phyloP scores from a whole-genome alignment of 2,113 vertebrate genomes.

The Philantomba maxwellii region DNA sequence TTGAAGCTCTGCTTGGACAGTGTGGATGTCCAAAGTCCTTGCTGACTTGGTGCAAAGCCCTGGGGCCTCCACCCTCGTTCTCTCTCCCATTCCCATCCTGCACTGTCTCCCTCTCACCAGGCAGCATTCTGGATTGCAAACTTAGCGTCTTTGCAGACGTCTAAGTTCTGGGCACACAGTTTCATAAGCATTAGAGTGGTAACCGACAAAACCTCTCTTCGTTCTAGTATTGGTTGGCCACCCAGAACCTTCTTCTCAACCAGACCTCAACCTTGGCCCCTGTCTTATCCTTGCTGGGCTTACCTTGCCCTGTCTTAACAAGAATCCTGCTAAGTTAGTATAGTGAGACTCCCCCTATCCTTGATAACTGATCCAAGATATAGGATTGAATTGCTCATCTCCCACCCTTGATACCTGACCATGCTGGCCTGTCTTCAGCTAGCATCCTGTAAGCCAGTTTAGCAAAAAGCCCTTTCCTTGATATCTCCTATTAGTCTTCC shows the following conservation, averaged over 20 bases:
- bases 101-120: not conserved
- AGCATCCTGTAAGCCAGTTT: not conserved
- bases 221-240: not conserved
- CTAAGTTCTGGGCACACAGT: not conserved
- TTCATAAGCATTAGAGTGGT: not conserved
- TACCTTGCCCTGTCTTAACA: not conserved
- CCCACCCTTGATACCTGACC: not conserved
- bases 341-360: not conserved
- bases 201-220: not conserved
- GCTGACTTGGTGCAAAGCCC: not conserved
- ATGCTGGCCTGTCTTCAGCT: not conserved
- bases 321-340: not conserved
- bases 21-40: not conserved
- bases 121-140: not conserved
- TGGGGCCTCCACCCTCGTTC: not conserved
- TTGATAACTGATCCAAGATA: not conserved
- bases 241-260: not conserved
- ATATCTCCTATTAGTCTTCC: not conserved
- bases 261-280: not conserved
- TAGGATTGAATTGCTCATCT: too few species aligned
- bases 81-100: not conserved
- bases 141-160: not conserved
- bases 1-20: not conserved
- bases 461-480: not conserved
- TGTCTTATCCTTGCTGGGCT: not conserved